Evolutionary conservation across 2,113 vertebrate species (phyloP), one percentile per base, ranked within the genome.

Genomic region (Trematocara variabile): DNA sequence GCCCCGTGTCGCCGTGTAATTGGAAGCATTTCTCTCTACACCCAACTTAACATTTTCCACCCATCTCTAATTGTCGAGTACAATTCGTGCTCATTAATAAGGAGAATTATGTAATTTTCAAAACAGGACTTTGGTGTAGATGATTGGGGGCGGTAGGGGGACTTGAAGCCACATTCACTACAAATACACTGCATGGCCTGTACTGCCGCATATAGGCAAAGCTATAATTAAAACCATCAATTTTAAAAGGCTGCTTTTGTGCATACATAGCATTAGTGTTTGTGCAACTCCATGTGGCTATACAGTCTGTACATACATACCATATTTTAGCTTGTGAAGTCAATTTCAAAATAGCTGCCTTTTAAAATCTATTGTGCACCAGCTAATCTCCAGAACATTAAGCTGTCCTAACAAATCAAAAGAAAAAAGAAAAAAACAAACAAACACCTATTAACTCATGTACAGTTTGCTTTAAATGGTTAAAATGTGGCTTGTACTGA

Each of bases 41-140:
- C 90, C 90, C 93, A 94, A 92, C 92, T 94, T 91, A 93, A 95
- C 93, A 92, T 94, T 91, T 92, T 93, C 87, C 92, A 93, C 92
- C 88, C 86, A 82, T 91, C 91, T 94, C 92, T 94, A 93, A 94
- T 94, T 95, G 91, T 94, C 81, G 84, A 92, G 92, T 90, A 93
- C 93, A 86, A 93, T 91, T 93, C 92, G 80, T 33, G 30, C 86
- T 93, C 92, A 92, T 93, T 95, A 94, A 92, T 93, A 92, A 93
- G 86, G 87, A 80, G 83, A 95, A 94, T 94, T 93, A 94, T 94
- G 91, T 91, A 89, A 94, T 94, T 93, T 92, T 90, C 80, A 84
- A 92, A 90, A 89, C 90, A 92, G 84, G 81, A 93, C 86, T 91
- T 84, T 81, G 81, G 54, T 90, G 83, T 89, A 81, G 53, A 87